Evolutionary conservation across 2,888 invertebrate genomes (phyloP), one percentile per base, ranked within the genome.

Genomic region (Conops quadrifasciatus): DNA sequence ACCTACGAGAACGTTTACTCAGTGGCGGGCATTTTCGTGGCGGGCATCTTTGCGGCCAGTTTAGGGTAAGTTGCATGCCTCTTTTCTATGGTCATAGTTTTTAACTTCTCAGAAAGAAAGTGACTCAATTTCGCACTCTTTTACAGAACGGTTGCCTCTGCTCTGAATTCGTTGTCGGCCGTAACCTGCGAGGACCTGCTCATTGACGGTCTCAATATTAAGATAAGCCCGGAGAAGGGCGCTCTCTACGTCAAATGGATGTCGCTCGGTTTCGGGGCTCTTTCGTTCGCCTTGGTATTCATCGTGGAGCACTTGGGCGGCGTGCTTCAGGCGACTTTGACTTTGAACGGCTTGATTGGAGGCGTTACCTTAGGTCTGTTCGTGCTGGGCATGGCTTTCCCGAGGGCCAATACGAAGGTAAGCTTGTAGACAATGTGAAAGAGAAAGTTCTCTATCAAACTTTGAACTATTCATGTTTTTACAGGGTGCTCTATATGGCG

Each of bases 31-130:
- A 91, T 97, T 79, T 97, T 98, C 85, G 96, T 97, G 0, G 95
- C 97, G 4, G 96, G 97, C 24, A 94, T 98, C 72, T 98, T 97
- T 84, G 96, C 96, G 53, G 97, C 97, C 1, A 96, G 97, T 80
- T 90, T 97, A 77, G 97, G 97, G 96, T 96, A 88, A 82, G 86
- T 82, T 68, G 3, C 4, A 2, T 28, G 13, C 7, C 15, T 24
- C 58, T 1, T n/a, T 2, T 15, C 24, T 19, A 21, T 3, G 26
- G 9, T 5, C 49, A 7, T 16, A 15, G n/a, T 36, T 36, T 36
- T 36, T 36, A 36, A 36, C 9, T 26, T 51, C 28, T 3, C 15
- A 15, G 49, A 15, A 58, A 1, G 13, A 26, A 16, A 7, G 9
- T 36, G 9, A 24, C 15, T 15, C n/a, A 4, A 19, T 16, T 1